phyloP scores from a whole-genome alignment of 2,797 vertebrate genomes.

The Sarcophilus harrisii region DNA sequence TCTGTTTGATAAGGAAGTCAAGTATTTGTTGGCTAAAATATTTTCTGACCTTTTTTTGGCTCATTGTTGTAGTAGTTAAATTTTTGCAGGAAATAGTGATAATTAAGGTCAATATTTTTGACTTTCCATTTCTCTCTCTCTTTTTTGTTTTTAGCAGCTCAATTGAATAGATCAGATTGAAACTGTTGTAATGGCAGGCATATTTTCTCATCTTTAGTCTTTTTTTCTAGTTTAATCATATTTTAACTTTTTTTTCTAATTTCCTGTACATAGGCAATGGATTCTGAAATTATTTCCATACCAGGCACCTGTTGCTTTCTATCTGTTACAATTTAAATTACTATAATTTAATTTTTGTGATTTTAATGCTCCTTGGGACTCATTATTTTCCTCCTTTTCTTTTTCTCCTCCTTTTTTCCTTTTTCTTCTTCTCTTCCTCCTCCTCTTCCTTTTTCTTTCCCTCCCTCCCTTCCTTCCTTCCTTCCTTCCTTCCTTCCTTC shows the following conservation, averaged over 20 bases:
- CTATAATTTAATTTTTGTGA: background rate
- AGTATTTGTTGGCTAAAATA: background rate
- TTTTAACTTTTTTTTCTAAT: background rate
- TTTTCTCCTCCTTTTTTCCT: no score
- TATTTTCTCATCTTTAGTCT: background rate
- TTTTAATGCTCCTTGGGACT: background rate
- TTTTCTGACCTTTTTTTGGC: background rate
- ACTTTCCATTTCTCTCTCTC: background rate
- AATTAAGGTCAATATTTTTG: background rate
- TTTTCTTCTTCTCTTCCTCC: background rate
- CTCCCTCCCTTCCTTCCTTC: background rate
- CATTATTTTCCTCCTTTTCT: background rate
- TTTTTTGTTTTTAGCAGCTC: background rate
- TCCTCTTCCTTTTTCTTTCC: background rate
- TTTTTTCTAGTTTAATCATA: background rate
- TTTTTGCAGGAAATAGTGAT: background rate
- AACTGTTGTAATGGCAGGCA: background rate
- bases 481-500: background rate
- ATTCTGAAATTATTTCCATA: background rate
- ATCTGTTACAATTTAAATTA: background rate
- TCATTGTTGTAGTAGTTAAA: background rate
- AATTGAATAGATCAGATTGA: background rate
- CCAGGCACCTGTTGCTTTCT: background rate
- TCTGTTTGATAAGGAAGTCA: background rate
- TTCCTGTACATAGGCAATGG: background rate